Conservation (phyloP, 2,797 vertebrate species). For the Babyrousa celebensis region DNA sequence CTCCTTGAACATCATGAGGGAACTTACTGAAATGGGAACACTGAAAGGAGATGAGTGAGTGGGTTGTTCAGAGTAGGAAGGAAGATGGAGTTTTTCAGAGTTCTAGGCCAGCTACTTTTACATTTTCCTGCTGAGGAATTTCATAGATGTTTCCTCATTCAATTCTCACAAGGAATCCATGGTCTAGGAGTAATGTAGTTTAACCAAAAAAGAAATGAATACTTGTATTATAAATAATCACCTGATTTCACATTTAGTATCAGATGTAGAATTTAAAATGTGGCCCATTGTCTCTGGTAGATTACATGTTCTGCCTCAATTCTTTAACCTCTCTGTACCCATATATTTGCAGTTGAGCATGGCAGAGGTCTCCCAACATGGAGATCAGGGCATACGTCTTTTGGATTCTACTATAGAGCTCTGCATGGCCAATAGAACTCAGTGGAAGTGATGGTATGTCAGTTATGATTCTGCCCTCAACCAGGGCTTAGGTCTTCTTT, state of each 20-base stretch:
- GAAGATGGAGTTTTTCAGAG: not conserved
- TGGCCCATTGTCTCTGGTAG: not conserved
- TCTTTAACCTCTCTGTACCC: not conserved
- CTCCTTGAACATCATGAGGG: not conserved
- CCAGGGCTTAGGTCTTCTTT: not conserved
- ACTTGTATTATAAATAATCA: not conserved
- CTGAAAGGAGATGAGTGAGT: not conserved
- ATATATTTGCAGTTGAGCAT: not conserved
- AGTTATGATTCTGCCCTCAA: not conserved
- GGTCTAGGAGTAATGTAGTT: not conserved
- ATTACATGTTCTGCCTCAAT: not conserved
- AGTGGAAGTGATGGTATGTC: not conserved
- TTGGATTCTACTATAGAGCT: not conserved
- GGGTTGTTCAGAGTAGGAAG: not conserved
- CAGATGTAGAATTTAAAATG: not conserved
- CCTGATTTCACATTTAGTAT: not conserved
- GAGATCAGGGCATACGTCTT: not conserved
- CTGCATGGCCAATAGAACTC: accelerated
- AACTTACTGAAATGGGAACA: not conserved
- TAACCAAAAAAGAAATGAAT: constrained; percentile 55
- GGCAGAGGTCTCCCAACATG: no score
- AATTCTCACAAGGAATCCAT: not conserved
- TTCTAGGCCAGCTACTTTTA: not conserved
- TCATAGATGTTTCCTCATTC: not conserved
- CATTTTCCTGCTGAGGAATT: not conserved